phyloP scores from a whole-genome alignment of 2,888 invertebrate species.

The Acronicta leporina region DNA sequence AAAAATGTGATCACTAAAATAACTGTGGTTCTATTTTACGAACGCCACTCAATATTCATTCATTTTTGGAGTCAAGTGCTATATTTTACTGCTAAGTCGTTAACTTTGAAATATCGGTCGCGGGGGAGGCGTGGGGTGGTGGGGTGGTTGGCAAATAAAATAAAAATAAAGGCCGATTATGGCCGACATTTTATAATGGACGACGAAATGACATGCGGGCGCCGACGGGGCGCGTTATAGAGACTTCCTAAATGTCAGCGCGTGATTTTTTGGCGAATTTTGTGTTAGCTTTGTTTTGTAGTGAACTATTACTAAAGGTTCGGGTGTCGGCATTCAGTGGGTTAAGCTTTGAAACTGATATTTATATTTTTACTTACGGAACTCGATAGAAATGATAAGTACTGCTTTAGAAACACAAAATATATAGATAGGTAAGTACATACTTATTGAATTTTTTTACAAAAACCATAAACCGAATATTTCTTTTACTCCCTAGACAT shows the following conservation, averaged over 20 bases:
- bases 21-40: constrained; percentile 61
- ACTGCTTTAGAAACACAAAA: too few species aligned
- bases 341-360: constrained; percentile 1
- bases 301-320: constrained; percentile 48
- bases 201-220: constrained; percentile 87
- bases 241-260: constrained; percentile 62
- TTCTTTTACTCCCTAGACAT: too few species aligned
- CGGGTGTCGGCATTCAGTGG: constrained; percentile 8
- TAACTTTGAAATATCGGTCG: constrained; percentile 88
- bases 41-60: constrained; percentile 74
- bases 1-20: constrained; percentile 58
- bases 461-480: too few species aligned
- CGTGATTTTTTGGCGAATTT: constrained; percentile 50
- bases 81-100: constrained; percentile 86
- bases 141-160: constrained; percentile 84
- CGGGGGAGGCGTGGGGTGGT: constrained; percentile 57
- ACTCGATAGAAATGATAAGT: too few species aligned
- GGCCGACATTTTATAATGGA: constrained; percentile 88
- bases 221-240: constrained; percentile 71
- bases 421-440: too few species aligned
- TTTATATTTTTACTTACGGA: neutral
- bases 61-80: constrained; percentile 80
- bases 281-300: constrained; percentile 38
- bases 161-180: constrained; percentile 88
- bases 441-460: too few species aligned